Base-by-base conservation (phyloP, 2,113 vertebrate genomes). In the Prunella fulvescens region DNA sequence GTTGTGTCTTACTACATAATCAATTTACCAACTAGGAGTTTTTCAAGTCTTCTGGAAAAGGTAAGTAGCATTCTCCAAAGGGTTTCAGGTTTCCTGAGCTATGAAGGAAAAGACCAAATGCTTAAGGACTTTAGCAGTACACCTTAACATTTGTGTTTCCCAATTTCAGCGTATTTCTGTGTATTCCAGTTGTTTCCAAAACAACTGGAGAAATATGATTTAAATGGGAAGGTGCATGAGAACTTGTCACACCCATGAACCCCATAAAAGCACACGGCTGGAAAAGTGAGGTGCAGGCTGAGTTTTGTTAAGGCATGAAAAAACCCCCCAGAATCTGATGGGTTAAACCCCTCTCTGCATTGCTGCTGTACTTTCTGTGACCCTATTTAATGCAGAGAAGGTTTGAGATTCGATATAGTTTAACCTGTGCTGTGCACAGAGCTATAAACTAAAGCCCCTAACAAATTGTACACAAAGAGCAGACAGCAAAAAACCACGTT, bases 351-450 rank as follows among this genome's bases (percentile, higher is more conserved):
- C 24, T 17, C 93, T 93, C 82, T 42, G 82, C 91, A 64, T 81
- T 31, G 92, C 96, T 77, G 93, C 61, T 98, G 95, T 96, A 97
- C 97, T 97, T 96, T 96, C 88, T 74, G 69, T 97, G 98, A 97
- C 97, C 96, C 96, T 95, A 65, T 93, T 95, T 93, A 64, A 57
- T 73, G 93, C 69, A 95, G 93, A 54, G 92, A 97, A 96, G 86
- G 94, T 79, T 95, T 96, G 95, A 95, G 94, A 96, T 86, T 82
- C 48, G 19, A 93, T 54, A 95, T 64, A 96, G 96, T 96, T 97
- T 96, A 98, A 97, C 96, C 96, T 94, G 87, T 60, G 77, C 97
- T 97, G 95, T 90, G 65, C 60, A 90, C 86, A 94, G 51, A 94
- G 92, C 95, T 93, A 96, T 96, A 97, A 97, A 96, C 94, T 87